Evolutionary conservation across 2,888 invertebrate genomes (phyloP).

Genomic region (Ashinkailepas kermadecensis): DNA sequence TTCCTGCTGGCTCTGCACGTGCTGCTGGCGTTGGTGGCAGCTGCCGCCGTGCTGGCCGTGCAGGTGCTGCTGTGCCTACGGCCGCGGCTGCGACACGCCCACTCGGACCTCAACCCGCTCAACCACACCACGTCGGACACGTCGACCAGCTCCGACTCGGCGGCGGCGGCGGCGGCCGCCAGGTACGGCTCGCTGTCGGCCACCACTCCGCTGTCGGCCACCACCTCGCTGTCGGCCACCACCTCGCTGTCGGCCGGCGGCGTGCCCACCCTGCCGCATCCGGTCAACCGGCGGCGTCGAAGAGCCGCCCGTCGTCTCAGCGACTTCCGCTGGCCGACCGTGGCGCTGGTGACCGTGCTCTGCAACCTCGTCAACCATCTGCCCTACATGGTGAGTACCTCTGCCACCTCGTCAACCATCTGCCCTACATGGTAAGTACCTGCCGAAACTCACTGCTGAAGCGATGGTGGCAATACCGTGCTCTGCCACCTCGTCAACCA

Average conservation of each 20-base stretch:
- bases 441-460: too few species aligned
- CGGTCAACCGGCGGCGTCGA: background rate
- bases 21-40: slow-evolving; percentile 46
- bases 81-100: slow-evolving; percentile 14
- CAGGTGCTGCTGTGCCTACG: slow-evolving; percentile 28
- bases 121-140: slow-evolving; percentile 25
- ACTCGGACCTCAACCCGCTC: slow-evolving; percentile 17
- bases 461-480: too few species aligned
- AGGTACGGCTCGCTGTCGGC: slow-evolving; percentile 29
- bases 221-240: background rate
- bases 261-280: slow-evolving; percentile 36
- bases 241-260: slow-evolving; percentile 36
- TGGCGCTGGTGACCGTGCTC: slow-evolving; percentile 48
- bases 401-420: too few species aligned
- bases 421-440: too few species aligned
- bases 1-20: slow-evolving; percentile 49
- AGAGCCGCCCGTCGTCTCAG: slow-evolving; percentile 5
- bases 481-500: too few species aligned
- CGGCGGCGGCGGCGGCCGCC: slow-evolving; percentile 1
- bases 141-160: slow-evolving; percentile 34
- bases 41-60: slow-evolving; percentile 45
- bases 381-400: slow-evolving; percentile 52
- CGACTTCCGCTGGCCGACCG: slow-evolving; percentile 41
- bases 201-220: slow-evolving; percentile 25
- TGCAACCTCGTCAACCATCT: slow-evolving; percentile 54